Base-by-base conservation (phyloP, 1,140 invertebrate species). In the Solenopsis fugax region DNA sequence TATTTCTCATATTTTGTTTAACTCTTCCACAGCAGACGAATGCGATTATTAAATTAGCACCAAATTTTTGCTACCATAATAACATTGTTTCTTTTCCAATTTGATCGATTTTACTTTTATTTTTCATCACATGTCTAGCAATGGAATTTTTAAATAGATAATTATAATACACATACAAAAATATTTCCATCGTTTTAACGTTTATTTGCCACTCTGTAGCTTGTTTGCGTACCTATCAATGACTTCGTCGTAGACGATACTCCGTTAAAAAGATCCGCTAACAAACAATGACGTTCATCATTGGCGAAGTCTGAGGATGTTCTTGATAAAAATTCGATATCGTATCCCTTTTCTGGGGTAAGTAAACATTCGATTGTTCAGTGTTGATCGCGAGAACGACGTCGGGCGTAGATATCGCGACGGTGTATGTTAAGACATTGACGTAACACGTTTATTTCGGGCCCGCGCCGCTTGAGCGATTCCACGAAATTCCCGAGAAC, bases 331-430 rank as follows among this genome's bases (percentile, higher is more conserved):
- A 69, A 77, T 85, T 54, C 62, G 76, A 34, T 91, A 90, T 90
- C 87, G 65, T 64, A 56, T 71, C 87, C 90, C 87, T 91, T 91
- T 91, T 91, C 91, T 91, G 58, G 90, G 88, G 45, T 82, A 90
- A 90, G 86, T 50, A 91, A 91, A 91, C 75, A 91, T 56, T 29
- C 62, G 56, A 71, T 78, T 81, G 80, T 86, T 56, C 76, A 24
- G 16, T 29, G 41, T 41, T 73, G 77, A 69, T 75, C 64, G 60
- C 52, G 77, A 87, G 88, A 60, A 73, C 71, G 86, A 75, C 64
- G 45, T 84, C 65, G 48, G 16, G 18, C 24, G 69, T 81, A 87
- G 54, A 75, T 88, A 71, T 81, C 67, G 67, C 71, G 16, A 29
- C 76, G 85, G 56, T 54, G 73, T 62, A 80, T 29, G 60, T 88